Evolutionary conservation across 2,113 vertebrate species (phyloP).

Genomic region (Paratilapia polleni): DNA sequence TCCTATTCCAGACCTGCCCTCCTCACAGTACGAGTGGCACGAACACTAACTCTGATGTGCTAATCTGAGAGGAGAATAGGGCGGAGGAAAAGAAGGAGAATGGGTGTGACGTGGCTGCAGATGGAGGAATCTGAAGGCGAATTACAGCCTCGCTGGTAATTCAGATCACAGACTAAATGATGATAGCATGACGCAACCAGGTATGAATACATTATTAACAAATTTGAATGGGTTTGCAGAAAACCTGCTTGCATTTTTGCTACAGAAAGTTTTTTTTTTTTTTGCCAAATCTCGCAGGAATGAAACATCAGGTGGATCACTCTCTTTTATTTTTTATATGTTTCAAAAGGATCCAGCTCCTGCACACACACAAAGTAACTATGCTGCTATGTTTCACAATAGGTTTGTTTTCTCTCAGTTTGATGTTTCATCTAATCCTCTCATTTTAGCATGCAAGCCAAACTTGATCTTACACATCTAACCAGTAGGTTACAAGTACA

Average conservation of each 20-base stretch:
- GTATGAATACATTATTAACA: conserved; percentile 11
- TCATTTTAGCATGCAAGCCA: not conserved
- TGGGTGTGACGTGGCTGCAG: conserved; percentile 30
- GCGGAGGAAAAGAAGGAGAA: not conserved
- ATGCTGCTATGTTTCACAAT: not conserved
- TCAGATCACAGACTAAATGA: conserved; percentile 34
- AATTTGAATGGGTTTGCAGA: not conserved
- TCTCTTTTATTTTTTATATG: not conserved
- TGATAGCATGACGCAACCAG: not conserved
- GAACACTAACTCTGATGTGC: conserved; percentile 11
- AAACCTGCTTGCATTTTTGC: not conserved
- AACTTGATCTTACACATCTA: conserved; percentile 1
- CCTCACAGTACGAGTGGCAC: conserved; percentile 2
- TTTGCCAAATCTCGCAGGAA: conserved; percentile 4
- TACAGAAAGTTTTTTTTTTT: conserved; percentile 4
- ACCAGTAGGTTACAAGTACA: not conserved
- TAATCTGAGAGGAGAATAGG: conserved; percentile 10
- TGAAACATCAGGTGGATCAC: conserved; percentile 30
- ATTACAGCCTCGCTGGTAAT: conserved; percentile 26
- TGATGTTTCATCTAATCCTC: conserved; percentile 1
- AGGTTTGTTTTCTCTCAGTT: not conserved
- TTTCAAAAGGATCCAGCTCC: conserved; percentile 5
- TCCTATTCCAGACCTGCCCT: conserved; percentile 61
- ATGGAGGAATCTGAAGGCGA: conserved; percentile 49
- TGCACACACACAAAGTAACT: not conserved